phyloP scores from a whole-genome alignment of 1,140 invertebrate genomes.

The Hestina assimilis region DNA sequence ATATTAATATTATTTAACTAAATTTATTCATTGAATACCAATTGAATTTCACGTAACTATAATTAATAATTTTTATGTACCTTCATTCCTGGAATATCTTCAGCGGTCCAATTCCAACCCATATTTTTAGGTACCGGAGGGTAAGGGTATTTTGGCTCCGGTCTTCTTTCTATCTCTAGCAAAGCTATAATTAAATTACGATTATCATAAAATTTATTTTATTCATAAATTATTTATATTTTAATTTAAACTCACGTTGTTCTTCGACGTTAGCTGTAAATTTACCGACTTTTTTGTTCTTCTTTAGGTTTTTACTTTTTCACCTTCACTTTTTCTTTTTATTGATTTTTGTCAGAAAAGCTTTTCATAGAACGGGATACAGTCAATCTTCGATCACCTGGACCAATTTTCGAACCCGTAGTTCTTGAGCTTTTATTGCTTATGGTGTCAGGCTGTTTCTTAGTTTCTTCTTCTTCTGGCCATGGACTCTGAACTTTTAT shows the following conservation, averaged over 20 bases:
- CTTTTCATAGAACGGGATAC: constrained; percentile 34
- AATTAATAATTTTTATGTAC: too few relatives aligned
- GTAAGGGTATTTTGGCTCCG: constrained; percentile 51
- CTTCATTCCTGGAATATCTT: constrained; percentile 66
- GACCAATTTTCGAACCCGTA: constrained; percentile 30
- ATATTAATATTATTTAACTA: too few relatives aligned
- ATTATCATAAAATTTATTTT: background rate
- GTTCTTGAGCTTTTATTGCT: constrained; percentile 47
- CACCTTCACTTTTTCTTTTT: constrained; percentile 31
- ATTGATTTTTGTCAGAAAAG: constrained; percentile 30
- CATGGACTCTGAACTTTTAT: constrained; percentile 53
- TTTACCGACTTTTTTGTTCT: constrained; percentile 55
- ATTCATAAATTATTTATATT: background rate
- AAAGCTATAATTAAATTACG: constrained; percentile 24
- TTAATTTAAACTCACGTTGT: constrained; percentile 39
- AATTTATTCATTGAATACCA: too few relatives aligned
- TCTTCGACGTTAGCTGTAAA: constrained; percentile 50
- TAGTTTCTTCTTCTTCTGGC: constrained; percentile 45
- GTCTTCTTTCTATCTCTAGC: constrained; percentile 35
- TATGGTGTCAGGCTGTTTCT: constrained; percentile 34
- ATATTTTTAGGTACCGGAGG: constrained; percentile 61
- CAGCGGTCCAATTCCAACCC: constrained; percentile 69
- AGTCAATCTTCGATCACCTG: constrained; percentile 23
- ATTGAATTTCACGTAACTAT: too few relatives aligned
- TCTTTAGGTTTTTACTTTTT: constrained; percentile 39